Base-by-base conservation (phyloP, 2,888 invertebrate genomes). In the Drosophila multiciliata region DNA sequence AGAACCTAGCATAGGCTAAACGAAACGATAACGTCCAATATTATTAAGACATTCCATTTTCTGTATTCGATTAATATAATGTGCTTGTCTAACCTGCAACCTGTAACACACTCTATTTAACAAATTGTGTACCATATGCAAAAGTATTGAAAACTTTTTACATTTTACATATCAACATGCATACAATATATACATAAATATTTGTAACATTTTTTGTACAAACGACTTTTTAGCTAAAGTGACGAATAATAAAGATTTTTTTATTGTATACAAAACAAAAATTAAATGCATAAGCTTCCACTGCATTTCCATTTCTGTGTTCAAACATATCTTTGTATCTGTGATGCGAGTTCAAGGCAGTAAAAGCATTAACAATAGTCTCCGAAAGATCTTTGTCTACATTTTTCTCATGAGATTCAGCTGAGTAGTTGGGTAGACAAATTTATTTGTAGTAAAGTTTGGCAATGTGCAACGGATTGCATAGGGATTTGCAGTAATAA, bases 161-260 rank as follows among this genome's bases (percentile, higher is more conserved):
- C 50, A 29, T 58, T 67, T 54, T 62, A 65, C 48, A 74, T 40
- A 64, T 54, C 35, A 55, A 73, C 57, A 57, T 42, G 59, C 53
- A 59, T 67, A 59, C 57, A 70, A 54, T 64, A 62, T 64, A 80
- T 35, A 76, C 32, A 61, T 52, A 59, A 32, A 63, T 48, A 53
- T 74, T 54, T 73, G 67, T 83, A 87, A 70, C 72, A 23, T 54
- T 72, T 79, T 80, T 80, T 85, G 88, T 84, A 87, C 87, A 89
- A 80, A 89, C 67, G 75, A 85, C 73, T 82, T 80, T 79, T 80
- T 80, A 85, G 70, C 83, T 83, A 85, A 87, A 85, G 60, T 63
- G 66, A 82, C 57, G 62, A 83, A 78, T 70, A 85, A 88, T 83
- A 89, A 87, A 89, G 65, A 64, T 69, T 80, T 83, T 84, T 86